phyloP scores from a whole-genome alignment of 2,113 vertebrate species.

The Dipodomys stephensi region DNA sequence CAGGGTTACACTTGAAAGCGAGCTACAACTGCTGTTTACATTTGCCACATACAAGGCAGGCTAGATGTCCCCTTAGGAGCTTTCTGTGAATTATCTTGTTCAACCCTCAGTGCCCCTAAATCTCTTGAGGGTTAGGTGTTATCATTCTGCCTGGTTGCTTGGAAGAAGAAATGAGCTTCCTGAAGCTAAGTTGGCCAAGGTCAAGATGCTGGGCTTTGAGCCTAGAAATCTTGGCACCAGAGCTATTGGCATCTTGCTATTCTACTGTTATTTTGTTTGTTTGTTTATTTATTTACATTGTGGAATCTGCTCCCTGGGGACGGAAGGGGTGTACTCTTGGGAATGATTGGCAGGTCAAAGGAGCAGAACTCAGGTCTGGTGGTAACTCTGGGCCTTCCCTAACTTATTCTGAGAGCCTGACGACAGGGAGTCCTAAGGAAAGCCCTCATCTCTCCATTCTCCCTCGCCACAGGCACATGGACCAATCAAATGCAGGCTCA shows the following conservation, averaged over 20 bases:
- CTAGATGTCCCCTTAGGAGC: not conserved
- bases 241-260: not conserved
- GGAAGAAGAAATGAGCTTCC: not conserved
- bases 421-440: not conserved
- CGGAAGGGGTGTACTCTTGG: not conserved
- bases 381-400: not conserved
- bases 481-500: not conserved
- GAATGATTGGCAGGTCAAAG: not conserved
- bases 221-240: not conserved
- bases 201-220: not conserved
- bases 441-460: accelerated
- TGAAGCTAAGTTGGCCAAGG: not conserved
- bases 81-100: not conserved
- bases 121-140: not conserved
- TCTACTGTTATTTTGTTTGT: not conserved
- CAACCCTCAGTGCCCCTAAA: not conserved
- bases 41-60: not conserved
- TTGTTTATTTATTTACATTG: not conserved
- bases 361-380: not conserved
- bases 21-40: not conserved
- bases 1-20: not conserved
- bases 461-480: not conserved
- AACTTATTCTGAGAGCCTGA: not conserved
- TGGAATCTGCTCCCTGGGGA: not conserved
- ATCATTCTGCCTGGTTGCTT: not conserved